Evolutionary conservation across 1,140 invertebrate species (phyloP), one percentile per base, ranked within the genome.

Genomic region (Hyposmocoma kahamanoa): DNA sequence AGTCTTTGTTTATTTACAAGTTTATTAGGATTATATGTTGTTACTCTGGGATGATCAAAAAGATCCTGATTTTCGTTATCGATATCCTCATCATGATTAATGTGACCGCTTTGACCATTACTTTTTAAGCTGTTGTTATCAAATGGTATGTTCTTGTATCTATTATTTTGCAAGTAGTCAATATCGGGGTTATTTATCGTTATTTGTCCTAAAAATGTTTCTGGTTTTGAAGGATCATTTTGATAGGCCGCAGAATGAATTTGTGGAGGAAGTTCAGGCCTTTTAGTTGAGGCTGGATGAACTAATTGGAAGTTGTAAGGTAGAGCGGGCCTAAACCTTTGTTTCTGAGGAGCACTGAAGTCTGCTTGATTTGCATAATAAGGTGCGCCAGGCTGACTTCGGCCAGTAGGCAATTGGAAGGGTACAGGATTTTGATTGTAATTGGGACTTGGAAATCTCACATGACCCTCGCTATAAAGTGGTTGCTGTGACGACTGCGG

Each of bases 181-280:
- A 88, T 86, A 39, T 88, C 87, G 18, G 88, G 88, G 67, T 88
- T 89, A 51, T 89, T 87, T 49, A 89, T 71, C 26, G 88, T 89
- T 30, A 90, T 88, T 78, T 90, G 86, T 10, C 88, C 88, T 21
- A 90, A 67, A 59, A 89, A 90, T 13, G 87, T 88, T 75, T 90
- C 88, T 41, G 85, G 87, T 64, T 89, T 87, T 5, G 87, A 87
- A 2, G 88, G 87, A 59, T 89, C 84, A 60, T 88, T 83, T 59
- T 87, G 87, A 60, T 90, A 88, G 1, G 84, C 72, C 50, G 82
- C 65, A 6, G 78, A 84, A 60, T 81, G 80, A 65, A 87, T 81
- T 62, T 78, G 82, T 20, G 75, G 67, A 15, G 69, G 52, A n/a
- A n/a, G n/a, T 41, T 87, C 81, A 32, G 86, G 86, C 49, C 75